phyloP scores from a whole-genome alignment of 2,888 invertebrate genomes.

The Homarus gammarus region DNA sequence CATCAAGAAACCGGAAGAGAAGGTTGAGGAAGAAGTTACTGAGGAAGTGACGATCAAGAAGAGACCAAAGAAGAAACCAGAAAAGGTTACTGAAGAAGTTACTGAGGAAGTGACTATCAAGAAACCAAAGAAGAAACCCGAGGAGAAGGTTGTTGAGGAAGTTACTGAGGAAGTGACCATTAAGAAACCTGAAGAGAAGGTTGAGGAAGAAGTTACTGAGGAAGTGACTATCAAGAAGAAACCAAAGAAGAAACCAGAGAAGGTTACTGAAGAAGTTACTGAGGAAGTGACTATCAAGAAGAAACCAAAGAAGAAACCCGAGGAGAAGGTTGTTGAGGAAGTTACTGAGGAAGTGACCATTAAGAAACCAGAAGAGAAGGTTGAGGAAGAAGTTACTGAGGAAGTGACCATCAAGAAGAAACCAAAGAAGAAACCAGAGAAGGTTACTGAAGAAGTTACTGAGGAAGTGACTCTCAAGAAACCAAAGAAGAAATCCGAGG shows the following conservation, averaged over 20 bases:
- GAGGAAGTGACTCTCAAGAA: conserved; percentile 79
- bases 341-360: conserved; percentile 77
- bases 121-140: conserved; percentile 76
- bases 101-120: conserved; percentile 77
- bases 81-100: conserved; percentile 75
- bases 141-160: conserved; percentile 77
- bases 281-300: conserved; percentile 82
- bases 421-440: conserved; percentile 42
- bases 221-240: conserved; percentile 60
- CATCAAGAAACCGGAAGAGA: conserved; percentile 77
- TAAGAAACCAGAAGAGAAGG: conserved; percentile 62
- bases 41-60: conserved; percentile 53
- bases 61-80: conserved; percentile 36
- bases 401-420: conserved; percentile 43
- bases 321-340: conserved; percentile 82
- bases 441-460: conserved; percentile 79
- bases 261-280: conserved; percentile 24
- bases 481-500: conserved; percentile 71
- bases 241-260: conserved; percentile 50
- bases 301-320: conserved; percentile 79
- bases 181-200: conserved; percentile 84
- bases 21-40: conserved; percentile 46
- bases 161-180: conserved; percentile 85
- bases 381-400: conserved; percentile 71
- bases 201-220: conserved; percentile 76